These are phyloP conservation scores for Porites lutea DNA, from an alignment of 64 coral and sea anemone genomes.

Conservation along the genomic window DNA sequence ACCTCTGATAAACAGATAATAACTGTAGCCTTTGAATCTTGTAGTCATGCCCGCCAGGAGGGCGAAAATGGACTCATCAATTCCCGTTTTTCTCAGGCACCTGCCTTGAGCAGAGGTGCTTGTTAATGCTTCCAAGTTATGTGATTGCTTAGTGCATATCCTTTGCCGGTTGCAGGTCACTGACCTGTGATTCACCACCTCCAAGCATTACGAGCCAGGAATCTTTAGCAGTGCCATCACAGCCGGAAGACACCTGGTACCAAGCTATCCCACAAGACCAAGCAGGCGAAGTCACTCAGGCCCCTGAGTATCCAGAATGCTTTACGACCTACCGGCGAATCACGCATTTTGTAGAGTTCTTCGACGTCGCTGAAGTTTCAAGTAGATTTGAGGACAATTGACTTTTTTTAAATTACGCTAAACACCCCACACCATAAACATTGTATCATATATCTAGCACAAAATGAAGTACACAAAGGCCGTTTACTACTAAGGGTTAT, in stretches of 20 bases:
- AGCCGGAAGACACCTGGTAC: slow-evolving; percentile 17
- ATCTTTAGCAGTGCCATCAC: not conserved
- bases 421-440: not conserved
- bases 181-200: slow-evolving; percentile 6
- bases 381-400: not conserved
- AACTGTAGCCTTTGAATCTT: too few relatives aligned
- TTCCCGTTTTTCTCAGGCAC: too few relatives aligned
- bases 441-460: too few relatives aligned
- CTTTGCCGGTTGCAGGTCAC: not conserved
- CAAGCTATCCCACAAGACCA: slow-evolving; percentile 27
- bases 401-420: not conserved
- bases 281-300: not conserved
- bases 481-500: too few relatives aligned
- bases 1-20: too few relatives aligned
- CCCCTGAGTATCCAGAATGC: slow-evolving; percentile 30
- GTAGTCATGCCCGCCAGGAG: too few relatives aligned
- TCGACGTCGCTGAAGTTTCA: not conserved
- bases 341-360: slow-evolving; percentile 32
- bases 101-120: too few relatives aligned
- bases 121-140: too few relatives aligned
- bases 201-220: slow-evolving; percentile 32
- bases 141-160: too few relatives aligned
- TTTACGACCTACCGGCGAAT: slow-evolving; percentile 64
- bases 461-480: too few relatives aligned
- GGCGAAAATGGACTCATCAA: too few relatives aligned